Evolutionary conservation across 2,888 invertebrate genomes (phyloP), one percentile per base, ranked within the genome.

Genomic region (Halictus quadricinctus): DNA sequence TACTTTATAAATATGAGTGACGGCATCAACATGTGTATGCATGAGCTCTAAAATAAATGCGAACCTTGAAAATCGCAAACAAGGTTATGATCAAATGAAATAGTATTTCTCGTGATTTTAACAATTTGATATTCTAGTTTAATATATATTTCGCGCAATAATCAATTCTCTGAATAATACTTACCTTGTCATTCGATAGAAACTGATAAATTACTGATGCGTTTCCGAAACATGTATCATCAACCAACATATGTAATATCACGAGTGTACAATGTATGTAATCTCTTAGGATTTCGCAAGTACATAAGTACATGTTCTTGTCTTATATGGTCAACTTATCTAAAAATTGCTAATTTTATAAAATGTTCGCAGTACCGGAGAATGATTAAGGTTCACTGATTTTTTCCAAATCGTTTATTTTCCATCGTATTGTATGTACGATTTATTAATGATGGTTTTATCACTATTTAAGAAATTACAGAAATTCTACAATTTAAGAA

Each of bases 381-480:
- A 76, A 64, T 75, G 10, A 60, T 75, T 46, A 43, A 60, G 10
- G 15, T 41, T 13, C 21, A 75, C 10, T 25, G 18, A 36, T 76
- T 58, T 58, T 64, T 54, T 50, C 25, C 46, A 70, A 54, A 70
- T 36, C 8, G 29, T 46, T 80, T 76, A 58, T 80, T 70, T 54
- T 46, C 29, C 18, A 64, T 76, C 43, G 46, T 6, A 75, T 41
- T 48, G n/a, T 72, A 72, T 29, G 50, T 73, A 79, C n/a, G 54
- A 41, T 48, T 75, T 60, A 74, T 72, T 80, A 76, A 60, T 29
- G 18, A 80, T 8, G 46, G 7, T 76, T 72, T 41, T 77, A 83
- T n/a, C 69, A 29, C 43, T 82, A 82, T 74, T 88, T 87, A 83
- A 72, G 82, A 84, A 89, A 88, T 88, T 83, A 88, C 81, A 86